Conservation (phyloP, 1,140 invertebrate species). For the Orius insidiosus region DNA sequence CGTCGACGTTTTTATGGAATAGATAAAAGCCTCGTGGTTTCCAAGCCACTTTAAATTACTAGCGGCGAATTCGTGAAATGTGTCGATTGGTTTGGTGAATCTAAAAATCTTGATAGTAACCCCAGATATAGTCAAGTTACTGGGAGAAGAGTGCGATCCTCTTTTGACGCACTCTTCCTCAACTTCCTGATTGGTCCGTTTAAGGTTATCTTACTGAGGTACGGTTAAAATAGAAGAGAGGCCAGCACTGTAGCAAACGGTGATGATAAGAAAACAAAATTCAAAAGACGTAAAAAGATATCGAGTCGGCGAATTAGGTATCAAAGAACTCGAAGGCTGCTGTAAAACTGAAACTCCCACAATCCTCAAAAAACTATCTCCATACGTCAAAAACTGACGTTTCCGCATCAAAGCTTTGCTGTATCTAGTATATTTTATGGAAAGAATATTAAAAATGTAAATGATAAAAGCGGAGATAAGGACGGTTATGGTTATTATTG, state of each 20-base stretch:
- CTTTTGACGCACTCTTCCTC: too few species aligned
- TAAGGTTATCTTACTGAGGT: constrained; percentile 7
- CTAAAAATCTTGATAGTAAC: too few species aligned
- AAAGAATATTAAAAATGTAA: constrained; percentile 7
- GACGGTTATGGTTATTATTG: constrained; percentile 7
- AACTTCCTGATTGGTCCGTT: too few species aligned
- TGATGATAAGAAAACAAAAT: constrained; percentile 10
- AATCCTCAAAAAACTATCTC: background rate
- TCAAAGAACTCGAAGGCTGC: background rate
- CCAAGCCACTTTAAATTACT: constrained; percentile 33
- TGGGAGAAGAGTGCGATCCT: too few species aligned
- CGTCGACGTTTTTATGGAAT: constrained; percentile 30
- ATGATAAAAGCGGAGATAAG: constrained; percentile 7
- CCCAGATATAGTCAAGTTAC: too few species aligned
- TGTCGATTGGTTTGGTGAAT: constrained; percentile 28
- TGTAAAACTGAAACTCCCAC: background rate
- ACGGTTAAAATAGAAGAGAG: constrained; percentile 14
- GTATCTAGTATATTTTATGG: constrained; percentile 9
- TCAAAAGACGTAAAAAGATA: background rate
- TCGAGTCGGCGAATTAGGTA: background rate
- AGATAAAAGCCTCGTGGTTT: constrained; percentile 37
- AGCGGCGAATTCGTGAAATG: constrained; percentile 30
- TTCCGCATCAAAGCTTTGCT: background rate
- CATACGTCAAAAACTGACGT: background rate
- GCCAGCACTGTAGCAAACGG: constrained; percentile 1